A percentile compares a stretch with the other conserved stretches of the same genome.
These are phyloP conservation scores for Sisor rabdophorus DNA, from an alignment of 2,113 vertebrate genomes.

Conservation along the genomic window DNA sequence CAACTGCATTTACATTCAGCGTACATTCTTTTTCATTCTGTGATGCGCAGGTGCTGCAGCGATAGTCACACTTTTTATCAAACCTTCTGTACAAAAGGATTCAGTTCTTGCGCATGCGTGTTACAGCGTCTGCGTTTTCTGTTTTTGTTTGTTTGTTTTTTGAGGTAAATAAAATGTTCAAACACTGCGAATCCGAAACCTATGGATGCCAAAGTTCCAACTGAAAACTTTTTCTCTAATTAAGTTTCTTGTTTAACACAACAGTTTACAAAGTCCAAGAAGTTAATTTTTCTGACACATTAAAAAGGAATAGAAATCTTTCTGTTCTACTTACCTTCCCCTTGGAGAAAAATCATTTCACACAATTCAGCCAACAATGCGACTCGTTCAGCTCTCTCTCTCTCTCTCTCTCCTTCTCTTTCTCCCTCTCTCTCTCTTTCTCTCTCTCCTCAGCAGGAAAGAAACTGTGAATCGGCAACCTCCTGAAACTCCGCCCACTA, in stretches of 20 bases:
- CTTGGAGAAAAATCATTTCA: neutral
- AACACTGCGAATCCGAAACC: neutral
- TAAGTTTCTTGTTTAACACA: too few species aligned
- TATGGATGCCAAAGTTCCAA: neutral
- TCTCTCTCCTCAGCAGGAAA: neutral
- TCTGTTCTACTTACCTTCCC: conserved; percentile 2
- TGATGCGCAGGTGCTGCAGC: neutral
- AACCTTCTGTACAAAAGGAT: neutral
- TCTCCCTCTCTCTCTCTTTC: neutral
- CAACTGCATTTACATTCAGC: neutral
- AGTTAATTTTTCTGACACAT: neutral
- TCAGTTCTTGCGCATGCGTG: neutral
- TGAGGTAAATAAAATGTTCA: neutral
- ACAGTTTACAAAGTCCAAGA: neutral
- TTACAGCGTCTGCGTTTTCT: neutral
- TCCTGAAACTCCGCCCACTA: neutral
- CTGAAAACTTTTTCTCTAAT: neutral
- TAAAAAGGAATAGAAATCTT: neutral
- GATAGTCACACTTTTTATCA: neutral
- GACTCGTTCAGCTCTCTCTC: neutral
- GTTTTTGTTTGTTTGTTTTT: neutral
- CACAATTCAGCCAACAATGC: neutral
- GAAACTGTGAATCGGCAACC: neutral
- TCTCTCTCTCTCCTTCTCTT: neutral
- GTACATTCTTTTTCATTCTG: neutral